These are phyloP conservation scores for Thaumatotibia leucotreta DNA, from an alignment of 1,140 invertebrate genomes.

Conservation along the genomic window DNA sequence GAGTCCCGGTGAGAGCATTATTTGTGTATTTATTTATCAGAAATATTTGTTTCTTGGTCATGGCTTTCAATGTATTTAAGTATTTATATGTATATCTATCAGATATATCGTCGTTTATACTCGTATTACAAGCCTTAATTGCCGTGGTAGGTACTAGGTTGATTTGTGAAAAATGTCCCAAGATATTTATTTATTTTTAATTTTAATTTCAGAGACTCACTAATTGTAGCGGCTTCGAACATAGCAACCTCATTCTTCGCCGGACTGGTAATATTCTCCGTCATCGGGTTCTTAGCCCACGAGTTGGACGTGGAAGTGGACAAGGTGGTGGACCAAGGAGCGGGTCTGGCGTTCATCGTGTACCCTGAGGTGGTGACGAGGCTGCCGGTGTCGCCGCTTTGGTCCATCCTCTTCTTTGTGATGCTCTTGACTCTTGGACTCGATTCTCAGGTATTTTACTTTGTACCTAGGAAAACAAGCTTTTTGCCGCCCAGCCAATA, in stretches of 20 bases:
- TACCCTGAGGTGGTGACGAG: constrained; percentile 91
- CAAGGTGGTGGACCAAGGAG: constrained; percentile 86
- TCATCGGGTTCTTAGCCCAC: constrained; percentile 87
- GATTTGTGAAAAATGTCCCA: not conserved
- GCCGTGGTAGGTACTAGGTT: too few relatives aligned
- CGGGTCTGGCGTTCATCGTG: constrained; percentile 90
- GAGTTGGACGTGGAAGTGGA: constrained; percentile 83
- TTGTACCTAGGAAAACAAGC: too few relatives aligned
- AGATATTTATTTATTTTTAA: not conserved
- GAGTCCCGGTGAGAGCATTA: too few relatives aligned
- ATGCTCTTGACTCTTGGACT: constrained; percentile 88
- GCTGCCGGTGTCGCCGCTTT: constrained; percentile 87
- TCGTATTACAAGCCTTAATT: too few relatives aligned
- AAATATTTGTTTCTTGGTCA: too few relatives aligned
- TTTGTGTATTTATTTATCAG: too few relatives aligned
- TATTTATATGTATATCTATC: too few relatives aligned
- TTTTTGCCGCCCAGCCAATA: too few relatives aligned
- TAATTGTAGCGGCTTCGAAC: constrained; percentile 86
- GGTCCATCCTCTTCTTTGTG: constrained; percentile 91
- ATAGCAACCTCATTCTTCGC: constrained; percentile 88
- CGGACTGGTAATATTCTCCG: constrained; percentile 87
- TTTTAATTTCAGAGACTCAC: constrained; percentile 76
- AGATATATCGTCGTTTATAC: too few relatives aligned
- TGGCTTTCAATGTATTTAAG: too few relatives aligned
- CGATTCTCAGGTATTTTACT: constrained; percentile 81